Evolutionary conservation across 2,113 vertebrate genomes (phyloP).

Genomic region (Lonchura striata): DNA sequence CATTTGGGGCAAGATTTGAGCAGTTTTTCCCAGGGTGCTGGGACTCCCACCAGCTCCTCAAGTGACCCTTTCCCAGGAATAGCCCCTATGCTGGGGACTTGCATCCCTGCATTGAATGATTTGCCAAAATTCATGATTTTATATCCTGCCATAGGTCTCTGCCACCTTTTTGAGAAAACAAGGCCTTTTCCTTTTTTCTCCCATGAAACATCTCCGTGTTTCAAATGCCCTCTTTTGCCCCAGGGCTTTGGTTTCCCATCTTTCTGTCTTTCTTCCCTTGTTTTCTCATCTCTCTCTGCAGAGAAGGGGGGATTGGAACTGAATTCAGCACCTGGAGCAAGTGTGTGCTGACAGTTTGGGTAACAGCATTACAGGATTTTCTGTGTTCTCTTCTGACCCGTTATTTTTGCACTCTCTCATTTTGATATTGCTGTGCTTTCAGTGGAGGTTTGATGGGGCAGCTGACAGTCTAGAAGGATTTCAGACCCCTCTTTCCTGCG

Average conservation of each 20-base stretch:
- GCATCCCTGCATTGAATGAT: rapidly evolving
- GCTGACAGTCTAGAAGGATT: not conserved
- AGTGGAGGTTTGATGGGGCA: not conserved
- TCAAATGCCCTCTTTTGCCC: not conserved
- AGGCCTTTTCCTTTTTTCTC: not conserved
- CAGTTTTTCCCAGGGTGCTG: rapidly evolving
- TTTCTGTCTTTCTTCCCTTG: not conserved
- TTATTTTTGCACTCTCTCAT: slow-evolving; percentile 3
- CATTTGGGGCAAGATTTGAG: not conserved
- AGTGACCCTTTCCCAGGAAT: rapidly evolving
- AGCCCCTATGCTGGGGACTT: not conserved
- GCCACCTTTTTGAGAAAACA: not conserved
- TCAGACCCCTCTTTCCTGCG: not conserved
- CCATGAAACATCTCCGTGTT: not conserved
- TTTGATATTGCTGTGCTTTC: not conserved
- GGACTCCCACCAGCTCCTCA: not conserved
- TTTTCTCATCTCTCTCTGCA: not conserved
- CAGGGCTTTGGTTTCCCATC: not conserved
- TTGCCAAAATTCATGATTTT: not conserved
- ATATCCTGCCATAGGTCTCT: not conserved
- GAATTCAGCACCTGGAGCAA: not conserved
- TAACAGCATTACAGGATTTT: not conserved
- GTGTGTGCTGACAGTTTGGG: not conserved
- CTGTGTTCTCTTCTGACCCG: not conserved
- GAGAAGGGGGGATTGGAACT: not conserved